Evolutionary conservation across 2,113 vertebrate species (phyloP).

Genomic region (Eublepharis macularius): DNA sequence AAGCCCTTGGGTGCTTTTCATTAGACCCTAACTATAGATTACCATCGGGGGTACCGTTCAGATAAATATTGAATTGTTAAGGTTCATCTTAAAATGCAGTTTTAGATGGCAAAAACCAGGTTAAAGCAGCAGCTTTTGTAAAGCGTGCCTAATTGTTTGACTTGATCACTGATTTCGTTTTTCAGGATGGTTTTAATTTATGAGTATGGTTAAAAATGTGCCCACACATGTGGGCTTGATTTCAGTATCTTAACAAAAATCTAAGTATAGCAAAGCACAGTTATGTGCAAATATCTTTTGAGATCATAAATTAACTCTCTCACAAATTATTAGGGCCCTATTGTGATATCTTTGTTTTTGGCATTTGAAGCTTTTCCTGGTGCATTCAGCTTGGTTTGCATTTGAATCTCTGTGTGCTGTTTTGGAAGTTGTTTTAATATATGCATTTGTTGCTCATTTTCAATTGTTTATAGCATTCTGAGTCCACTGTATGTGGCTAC

Average conservation of each 20-base stretch:
- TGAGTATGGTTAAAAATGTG: slow-evolving; percentile 23
- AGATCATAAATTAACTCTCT: slow-evolving; percentile 21
- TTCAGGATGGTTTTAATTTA: slow-evolving; percentile 49
- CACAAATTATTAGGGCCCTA: slow-evolving; percentile 1
- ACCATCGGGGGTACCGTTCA: background rate
- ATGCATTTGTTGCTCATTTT: background rate
- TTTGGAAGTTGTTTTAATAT: background rate
- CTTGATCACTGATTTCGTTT: slow-evolving; percentile 21
- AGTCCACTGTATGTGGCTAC: too few relatives aligned
- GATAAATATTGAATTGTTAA: background rate
- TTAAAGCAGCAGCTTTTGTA: slow-evolving; percentile 20
- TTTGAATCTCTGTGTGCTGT: background rate
- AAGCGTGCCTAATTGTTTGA: slow-evolving; percentile 9
- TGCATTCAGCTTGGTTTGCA: background rate
- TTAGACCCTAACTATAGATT: background rate
- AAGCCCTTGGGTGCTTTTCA: background rate
- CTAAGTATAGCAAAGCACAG: slow-evolving; percentile 32
- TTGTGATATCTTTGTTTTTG: background rate
- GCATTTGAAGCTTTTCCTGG: background rate
- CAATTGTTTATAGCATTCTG: background rate
- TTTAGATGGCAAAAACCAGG: background rate
- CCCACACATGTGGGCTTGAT: slow-evolving; percentile 19
- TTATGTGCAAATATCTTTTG: slow-evolving; percentile 25
- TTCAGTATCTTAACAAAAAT: slow-evolving; percentile 27
- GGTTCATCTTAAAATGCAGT: background rate